Conservation (phyloP, 2,888 invertebrate genomes). For the Agapostemon virescens region DNA sequence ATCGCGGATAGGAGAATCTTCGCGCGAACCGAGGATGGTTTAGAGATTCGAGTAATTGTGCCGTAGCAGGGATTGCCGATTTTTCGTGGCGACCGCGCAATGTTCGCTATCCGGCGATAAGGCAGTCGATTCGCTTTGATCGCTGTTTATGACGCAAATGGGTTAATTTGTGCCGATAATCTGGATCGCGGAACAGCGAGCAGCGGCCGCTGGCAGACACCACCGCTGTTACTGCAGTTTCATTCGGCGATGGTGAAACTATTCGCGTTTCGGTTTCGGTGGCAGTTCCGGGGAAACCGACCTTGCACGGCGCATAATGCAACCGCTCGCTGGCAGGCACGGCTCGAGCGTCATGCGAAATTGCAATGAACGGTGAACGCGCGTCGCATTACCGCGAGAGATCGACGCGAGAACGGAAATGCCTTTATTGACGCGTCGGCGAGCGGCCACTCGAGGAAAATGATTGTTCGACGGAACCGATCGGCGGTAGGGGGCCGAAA, state of each 20-base stretch:
- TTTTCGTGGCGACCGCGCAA: no score
- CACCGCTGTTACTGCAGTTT: conserved; percentile 6
- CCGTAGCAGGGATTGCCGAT: no score
- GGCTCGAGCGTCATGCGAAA: conserved; percentile 27
- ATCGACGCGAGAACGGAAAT: conserved; percentile 48
- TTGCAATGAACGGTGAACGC: conserved; percentile 40
- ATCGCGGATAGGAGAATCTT: no score
- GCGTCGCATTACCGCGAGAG: conserved; percentile 18
- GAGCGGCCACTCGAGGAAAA: conserved; percentile 51
- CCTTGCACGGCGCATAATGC: conserved; percentile 15
- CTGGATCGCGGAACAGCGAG: neutral
- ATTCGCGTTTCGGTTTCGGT: conserved; percentile 5
- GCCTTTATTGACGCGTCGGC: conserved; percentile 52
- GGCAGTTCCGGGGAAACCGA: neutral
- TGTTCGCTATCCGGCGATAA: neutral
- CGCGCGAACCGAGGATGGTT: no score
- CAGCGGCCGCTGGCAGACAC: neutral
- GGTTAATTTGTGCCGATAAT: neutral
- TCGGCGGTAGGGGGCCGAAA: no score
- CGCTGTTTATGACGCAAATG: conserved; percentile 1
- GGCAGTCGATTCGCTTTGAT: neutral
- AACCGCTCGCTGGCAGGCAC: conserved; percentile 4
- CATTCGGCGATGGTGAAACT: neutral
- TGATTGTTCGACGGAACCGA: conserved; percentile 39
- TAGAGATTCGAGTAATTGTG: no score